Conservation (phyloP, 2,797 vertebrate genomes). For the Poecilia picta region DNA sequence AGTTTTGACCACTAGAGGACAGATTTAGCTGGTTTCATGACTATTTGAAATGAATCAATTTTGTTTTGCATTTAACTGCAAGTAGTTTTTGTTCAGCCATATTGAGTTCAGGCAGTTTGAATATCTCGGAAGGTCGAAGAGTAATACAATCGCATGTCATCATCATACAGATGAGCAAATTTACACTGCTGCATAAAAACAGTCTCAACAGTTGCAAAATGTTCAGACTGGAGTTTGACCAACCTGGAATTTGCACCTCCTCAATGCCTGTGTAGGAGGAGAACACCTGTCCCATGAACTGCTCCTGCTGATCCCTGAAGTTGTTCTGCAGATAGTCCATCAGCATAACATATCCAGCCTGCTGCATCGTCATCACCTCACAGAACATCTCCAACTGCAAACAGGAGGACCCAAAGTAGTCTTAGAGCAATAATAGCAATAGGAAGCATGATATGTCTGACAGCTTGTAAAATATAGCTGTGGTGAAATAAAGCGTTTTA, state of each 20-base stretch:
- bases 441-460: neutral
- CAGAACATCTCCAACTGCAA: conserved; percentile 91
- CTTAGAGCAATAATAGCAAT: neutral
- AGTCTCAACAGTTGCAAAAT: neutral
- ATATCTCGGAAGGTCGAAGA: too few relatives aligned
- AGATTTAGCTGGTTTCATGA: conserved; percentile 25
- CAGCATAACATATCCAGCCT: conserved; percentile 95
- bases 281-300: conserved; percentile 93
- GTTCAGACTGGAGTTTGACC: neutral
- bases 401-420: conserved; percentile 1
- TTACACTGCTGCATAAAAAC: neutral
- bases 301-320: conserved; percentile 89
- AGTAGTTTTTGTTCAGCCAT: too few relatives aligned
- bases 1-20: conserved; percentile 69
- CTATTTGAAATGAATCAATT: neutral
- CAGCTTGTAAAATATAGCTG: neutral
- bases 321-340: conserved; percentile 99
- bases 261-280: conserved; percentile 95
- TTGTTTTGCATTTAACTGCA: too few relatives aligned
- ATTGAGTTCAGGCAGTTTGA: too few relatives aligned
- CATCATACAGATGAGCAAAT: neutral
- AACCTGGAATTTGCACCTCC: conserved; percentile 90
- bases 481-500: neutral
- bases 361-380: conserved; percentile 97
- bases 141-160: too few relatives aligned